Base-by-base conservation (phyloP, 2,888 invertebrate species). In the Tetanocera ferruginea region DNA sequence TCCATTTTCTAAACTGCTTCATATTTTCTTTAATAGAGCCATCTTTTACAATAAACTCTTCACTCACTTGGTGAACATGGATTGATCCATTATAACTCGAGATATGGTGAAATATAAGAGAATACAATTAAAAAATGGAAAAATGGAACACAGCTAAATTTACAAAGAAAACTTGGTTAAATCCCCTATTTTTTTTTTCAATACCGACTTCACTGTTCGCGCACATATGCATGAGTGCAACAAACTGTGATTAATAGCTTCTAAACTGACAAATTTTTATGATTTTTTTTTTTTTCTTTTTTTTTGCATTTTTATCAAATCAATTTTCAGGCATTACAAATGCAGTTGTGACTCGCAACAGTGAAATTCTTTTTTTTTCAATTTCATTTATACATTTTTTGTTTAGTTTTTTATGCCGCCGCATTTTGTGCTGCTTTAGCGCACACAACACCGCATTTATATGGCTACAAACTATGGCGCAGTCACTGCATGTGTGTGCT, bases 171-270 rank as follows among this genome's bases (percentile, higher is more conserved):
- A 1, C 8, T 37, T 43, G 14, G 0, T 43, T 1, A 1, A 3
- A 31, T 14, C 43, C 43, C 14, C 14, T 43, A 11, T 11, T 43
- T 43, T 43, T 43, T 43, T 43, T 14, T 3, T 43, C 3, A 11
- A 5, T 6, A 8, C 1, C 43, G 2, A 43, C 43, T 11, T 2
- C 43, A 3, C 43, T 43, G 43, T 43, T 11, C 43, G 11, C 43
- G 3, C 49, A 23, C 49, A 69, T 69, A 69, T 69, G 74, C 51
- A 55, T 11, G 75, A 49, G 75, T 75, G 66, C 74, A 74, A 64
- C 74, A 51, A 23, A 66, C 64, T 66, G 64, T 75, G 75, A 75
- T 75, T 75, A 75, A 75, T 75, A 66, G 75, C 75, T 66, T 74
- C 34, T 34, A 64, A 66, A 75, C 75, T 75, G 75, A 75, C 75